These are phyloP conservation scores for Zeuzera pyrina DNA, from an alignment of 2,888 invertebrate species.

Conservation along the genomic window DNA sequence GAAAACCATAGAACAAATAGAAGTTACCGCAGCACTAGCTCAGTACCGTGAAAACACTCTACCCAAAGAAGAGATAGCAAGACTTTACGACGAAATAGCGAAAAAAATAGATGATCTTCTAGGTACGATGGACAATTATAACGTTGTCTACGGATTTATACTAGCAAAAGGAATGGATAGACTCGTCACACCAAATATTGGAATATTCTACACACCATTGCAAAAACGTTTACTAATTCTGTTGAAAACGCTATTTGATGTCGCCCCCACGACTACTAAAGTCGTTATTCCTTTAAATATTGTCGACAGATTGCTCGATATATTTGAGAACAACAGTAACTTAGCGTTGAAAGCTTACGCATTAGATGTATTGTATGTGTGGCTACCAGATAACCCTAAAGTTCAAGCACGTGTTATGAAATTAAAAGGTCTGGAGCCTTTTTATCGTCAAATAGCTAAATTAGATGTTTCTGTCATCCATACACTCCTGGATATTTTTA, in stretches of 20 bases:
- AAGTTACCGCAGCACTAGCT: conserved; percentile 16
- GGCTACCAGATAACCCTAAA: conserved; percentile 47
- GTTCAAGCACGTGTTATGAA: conserved; percentile 50
- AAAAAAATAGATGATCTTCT: conserved; percentile 25
- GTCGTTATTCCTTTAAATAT: conserved; percentile 31
- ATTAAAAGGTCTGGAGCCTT: conserved; percentile 43
- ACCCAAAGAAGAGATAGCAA: conserved; percentile 21
- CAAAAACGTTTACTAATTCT: conserved; percentile 30
- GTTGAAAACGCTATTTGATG: conserved; percentile 33
- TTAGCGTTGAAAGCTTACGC: conserved; percentile 36
- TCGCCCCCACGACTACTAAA: conserved; percentile 30
- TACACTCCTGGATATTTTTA: conserved; percentile 40
- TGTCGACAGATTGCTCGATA: conserved; percentile 39
- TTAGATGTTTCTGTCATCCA: conserved; percentile 31
- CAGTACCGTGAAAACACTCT: conserved; percentile 13
- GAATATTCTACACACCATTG: conserved; percentile 16
- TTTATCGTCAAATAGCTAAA: conserved; percentile 42
- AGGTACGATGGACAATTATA: conserved; percentile 23
- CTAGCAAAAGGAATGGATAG: conserved; percentile 38
- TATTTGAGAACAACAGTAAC: conserved; percentile 37
- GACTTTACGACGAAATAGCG: conserved; percentile 25
- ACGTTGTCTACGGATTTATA: conserved; percentile 34
- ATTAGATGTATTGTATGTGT: conserved; percentile 36
- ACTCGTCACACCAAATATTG: conserved; percentile 28
- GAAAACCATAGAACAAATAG: conserved; percentile 22